Evolutionary conservation across 2,797 vertebrate species (phyloP).

Genomic region (Coccyzus lansbergi): DNA sequence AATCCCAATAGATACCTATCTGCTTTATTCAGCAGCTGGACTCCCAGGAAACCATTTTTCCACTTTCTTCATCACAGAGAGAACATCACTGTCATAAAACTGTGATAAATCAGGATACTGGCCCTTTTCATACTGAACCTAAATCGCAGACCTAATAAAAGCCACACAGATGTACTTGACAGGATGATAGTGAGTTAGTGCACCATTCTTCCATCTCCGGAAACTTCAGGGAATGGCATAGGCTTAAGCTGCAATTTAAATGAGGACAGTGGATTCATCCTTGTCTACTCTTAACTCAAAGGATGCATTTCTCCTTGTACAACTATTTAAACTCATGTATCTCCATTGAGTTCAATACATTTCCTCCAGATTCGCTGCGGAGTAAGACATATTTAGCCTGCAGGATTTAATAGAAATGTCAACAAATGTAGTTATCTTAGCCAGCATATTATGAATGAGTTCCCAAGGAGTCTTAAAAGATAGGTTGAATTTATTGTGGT

Average conservation of each 20-base stretch:
- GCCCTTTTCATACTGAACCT: neutral
- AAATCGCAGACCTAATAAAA: slow-evolving; percentile 12
- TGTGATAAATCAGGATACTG: neutral
- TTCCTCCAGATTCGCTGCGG: neutral
- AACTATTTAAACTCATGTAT: neutral
- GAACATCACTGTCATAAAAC: neutral
- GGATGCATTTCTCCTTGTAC: neutral
- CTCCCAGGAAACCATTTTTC: neutral
- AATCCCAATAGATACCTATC: neutral
- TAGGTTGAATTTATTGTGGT: neutral
- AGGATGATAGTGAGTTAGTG: neutral
- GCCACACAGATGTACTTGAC: neutral
- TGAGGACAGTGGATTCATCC: neutral
- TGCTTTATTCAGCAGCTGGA: neutral
- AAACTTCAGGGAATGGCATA: neutral
- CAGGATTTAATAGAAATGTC: neutral
- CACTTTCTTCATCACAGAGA: neutral
- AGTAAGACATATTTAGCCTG: neutral
- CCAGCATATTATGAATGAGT: neutral
- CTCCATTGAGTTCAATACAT: neutral
- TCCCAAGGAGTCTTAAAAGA: neutral
- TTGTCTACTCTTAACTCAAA: neutral
- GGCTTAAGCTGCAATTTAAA: neutral
- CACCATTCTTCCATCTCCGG: neutral
- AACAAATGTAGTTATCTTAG: neutral